Base-by-base conservation (phyloP, 2,888 invertebrate genomes). In the Toxonevra muliebris region DNA sequence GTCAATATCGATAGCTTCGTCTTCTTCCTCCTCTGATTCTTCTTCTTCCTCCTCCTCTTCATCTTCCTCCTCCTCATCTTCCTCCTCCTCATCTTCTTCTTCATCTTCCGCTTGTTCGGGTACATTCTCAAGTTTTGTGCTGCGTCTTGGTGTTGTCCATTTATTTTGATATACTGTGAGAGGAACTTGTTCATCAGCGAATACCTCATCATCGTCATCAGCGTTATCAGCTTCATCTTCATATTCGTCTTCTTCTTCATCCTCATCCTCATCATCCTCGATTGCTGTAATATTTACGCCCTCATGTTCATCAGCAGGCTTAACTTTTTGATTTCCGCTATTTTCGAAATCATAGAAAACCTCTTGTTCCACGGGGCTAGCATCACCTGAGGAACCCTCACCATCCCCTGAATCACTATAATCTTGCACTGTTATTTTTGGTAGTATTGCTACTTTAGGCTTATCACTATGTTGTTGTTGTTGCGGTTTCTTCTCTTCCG, bases 391-490 rank as follows among this genome's bases (percentile, higher is more conserved):
- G 13, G 50, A 9, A 45, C 54, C 64, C 19, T 52, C 43, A n/a
- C 52, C 45, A 11, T 20, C 55, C 64, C 62, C 61, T 1, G 72
- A 74, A 15, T 53, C 60, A 63, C 81, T 83, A 71, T 80, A 85
- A 65, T 85, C 84, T 1, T 77, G 77, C 7, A 85, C 82, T 0
- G 81, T 81, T 61, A 85, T 84, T 66, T 74, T 80, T 55, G 84
- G 84, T 71, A 84, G 73, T 45, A 53, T 2, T 50, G 43, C 45
- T 50, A 65, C 57, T 66, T 59, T 52, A 66, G 69, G 57, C 13
- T 30, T 43, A 48, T 40, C 41, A 13, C n/a, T 30, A 48, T 58
- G 40, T 13, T 58, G 17, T 20, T 15, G 30, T 30, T 30, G 30
- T n/a, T n/a, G n/a, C n/a, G n/a, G n/a, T n/a, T n/a, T n/a, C 17